Percentiles rank a stretch among this genome's conserved stretches.
Conservation (phyloP, 2,888 invertebrate species). For the Hemicrepidius hirtus region DNA sequence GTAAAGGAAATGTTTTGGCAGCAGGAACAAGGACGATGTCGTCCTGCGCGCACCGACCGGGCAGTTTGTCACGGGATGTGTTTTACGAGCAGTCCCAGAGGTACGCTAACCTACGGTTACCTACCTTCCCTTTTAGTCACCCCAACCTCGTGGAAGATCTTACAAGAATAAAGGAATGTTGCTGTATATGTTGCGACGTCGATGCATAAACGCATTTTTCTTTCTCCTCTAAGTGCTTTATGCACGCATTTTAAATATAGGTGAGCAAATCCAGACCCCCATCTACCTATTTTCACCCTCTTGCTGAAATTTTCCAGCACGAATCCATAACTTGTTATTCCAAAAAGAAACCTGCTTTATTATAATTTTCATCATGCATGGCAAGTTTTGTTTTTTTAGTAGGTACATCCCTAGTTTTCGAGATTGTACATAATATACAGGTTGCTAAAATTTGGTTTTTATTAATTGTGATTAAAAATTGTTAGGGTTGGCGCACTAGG, state of each 20-base stretch:
- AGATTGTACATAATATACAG: no score
- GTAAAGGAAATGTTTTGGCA: slow-evolving; percentile 39
- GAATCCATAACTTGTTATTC: no score
- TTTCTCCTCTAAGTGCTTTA: slow-evolving; percentile 50
- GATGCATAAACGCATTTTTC: slow-evolving; percentile 51
- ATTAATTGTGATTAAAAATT: no score
- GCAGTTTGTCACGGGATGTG: slow-evolving; percentile 71
- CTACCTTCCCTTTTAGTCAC: slow-evolving; percentile 71
- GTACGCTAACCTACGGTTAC: slow-evolving; percentile 72
- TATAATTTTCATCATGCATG: no score
- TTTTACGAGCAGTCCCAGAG: slow-evolving; percentile 72
- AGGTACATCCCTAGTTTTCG: no score
- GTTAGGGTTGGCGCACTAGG: no score
- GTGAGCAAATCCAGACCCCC: slow-evolving; percentile 33
- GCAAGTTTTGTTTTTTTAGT: no score
- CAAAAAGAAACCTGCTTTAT: no score
- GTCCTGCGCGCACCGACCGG: slow-evolving; percentile 52
- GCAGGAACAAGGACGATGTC: slow-evolving; percentile 48
- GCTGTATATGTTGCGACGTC: slow-evolving; percentile 44
- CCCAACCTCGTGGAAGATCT: slow-evolving; percentile 54
- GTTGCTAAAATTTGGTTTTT: no score
- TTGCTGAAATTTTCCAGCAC: no score
- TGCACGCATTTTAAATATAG: slow-evolving; percentile 44
- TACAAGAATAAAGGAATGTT: slow-evolving; percentile 52
- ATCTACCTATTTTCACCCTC: slow-evolving; percentile 10